Evolutionary conservation across 2,113 vertebrate genomes (phyloP).

Genomic region (Morphnarchus princeps): DNA sequence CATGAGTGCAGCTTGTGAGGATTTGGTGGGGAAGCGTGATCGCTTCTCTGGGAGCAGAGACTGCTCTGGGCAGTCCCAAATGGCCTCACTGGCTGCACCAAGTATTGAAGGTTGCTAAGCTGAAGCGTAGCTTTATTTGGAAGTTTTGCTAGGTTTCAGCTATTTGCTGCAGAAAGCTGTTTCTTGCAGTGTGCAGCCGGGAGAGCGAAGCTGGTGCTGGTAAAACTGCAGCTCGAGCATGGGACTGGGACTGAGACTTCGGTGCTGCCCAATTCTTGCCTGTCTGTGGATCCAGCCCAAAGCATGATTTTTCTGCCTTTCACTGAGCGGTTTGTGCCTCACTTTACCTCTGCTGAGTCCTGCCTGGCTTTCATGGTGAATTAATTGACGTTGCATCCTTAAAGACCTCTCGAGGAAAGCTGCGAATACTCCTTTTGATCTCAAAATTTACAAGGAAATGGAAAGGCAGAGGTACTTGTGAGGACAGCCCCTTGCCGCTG

Average conservation of each 20-base stretch:
- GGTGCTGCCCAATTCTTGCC: not conserved
- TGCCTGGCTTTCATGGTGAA: not conserved
- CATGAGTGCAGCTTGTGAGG: rapidly evolving
- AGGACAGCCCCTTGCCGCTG: rapidly evolving
- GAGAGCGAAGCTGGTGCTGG: not conserved
- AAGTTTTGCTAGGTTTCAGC: not conserved
- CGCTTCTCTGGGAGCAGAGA: rapidly evolving
- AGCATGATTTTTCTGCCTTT: not conserved
- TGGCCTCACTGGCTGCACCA: rapidly evolving
- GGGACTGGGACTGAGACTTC: not conserved
- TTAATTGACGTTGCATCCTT: not conserved
- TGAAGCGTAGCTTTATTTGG: not conserved
- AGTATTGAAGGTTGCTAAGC: not conserved
- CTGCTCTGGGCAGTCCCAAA: not conserved
- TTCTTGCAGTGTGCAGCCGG: not conserved
- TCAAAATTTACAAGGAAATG: not conserved
- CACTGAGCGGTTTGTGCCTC: not conserved
- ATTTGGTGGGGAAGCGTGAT: rapidly evolving
- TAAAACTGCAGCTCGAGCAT: not conserved
- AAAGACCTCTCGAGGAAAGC: not conserved
- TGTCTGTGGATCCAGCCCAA: not conserved
- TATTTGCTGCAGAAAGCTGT: not conserved
- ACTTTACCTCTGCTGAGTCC: not conserved
- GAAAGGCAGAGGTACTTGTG: not conserved
- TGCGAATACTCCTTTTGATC: not conserved